Evolutionary conservation across 2,888 invertebrate genomes (phyloP).

Genomic region (Calameuta pallipes): DNA sequence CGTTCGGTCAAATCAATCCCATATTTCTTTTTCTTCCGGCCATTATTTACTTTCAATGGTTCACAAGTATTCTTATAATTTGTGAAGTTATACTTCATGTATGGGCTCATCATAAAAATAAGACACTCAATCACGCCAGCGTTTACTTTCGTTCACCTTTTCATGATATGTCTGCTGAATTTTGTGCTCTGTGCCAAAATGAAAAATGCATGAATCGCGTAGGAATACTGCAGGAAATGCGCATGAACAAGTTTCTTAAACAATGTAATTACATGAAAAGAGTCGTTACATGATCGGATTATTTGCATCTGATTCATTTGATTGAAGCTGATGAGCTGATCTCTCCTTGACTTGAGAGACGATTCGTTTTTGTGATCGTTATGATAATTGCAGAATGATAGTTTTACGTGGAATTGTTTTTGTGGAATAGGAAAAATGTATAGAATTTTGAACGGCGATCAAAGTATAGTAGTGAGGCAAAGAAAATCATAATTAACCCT

Average conservation of each 20-base stretch:
- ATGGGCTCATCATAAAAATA: constrained; percentile 78
- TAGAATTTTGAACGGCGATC: background rate
- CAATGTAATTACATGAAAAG: constrained; percentile 60
- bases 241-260: constrained; percentile 63
- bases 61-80: constrained; percentile 66
- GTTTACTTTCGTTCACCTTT: constrained; percentile 78
- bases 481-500: background rate
- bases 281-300: constrained; percentile 48
- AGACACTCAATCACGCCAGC: constrained; percentile 69
- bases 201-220: constrained; percentile 73
- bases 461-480: background rate
- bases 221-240: constrained; percentile 75
- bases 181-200: constrained; percentile 76
- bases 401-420: background rate
- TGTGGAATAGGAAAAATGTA: background rate
- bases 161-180: constrained; percentile 75
- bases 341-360: background rate
- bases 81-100: constrained; percentile 74
- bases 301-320: background rate
- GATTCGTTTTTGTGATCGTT: background rate
- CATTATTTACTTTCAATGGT: constrained; percentile 56
- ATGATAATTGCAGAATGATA: background rate
- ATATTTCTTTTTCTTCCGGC: constrained; percentile 53
- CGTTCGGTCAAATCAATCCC: constrained; percentile 56
- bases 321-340: background rate